These are phyloP conservation scores for Lophochroa leadbeateri DNA, from an alignment of 2,113 vertebrate genomes.

Conservation along the genomic window DNA sequence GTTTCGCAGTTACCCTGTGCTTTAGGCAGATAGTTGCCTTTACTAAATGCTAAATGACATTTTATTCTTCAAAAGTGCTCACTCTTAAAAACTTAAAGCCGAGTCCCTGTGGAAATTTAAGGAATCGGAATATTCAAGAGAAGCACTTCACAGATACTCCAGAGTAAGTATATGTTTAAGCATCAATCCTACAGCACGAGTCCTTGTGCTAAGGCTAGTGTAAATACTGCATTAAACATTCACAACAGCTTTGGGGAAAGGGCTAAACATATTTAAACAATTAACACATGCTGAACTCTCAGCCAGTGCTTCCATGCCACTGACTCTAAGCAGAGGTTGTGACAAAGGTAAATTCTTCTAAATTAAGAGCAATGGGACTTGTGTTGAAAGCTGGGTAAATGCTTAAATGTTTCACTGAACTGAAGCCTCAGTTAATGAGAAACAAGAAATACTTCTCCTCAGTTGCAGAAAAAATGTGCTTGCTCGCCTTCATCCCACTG, in stretches of 20 bases:
- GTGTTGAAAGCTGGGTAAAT: constrained; percentile 6
- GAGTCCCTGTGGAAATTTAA: neutral
- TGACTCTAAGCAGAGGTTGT: constrained; percentile 35
- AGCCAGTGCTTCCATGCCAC: constrained; percentile 7
- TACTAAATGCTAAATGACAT: constrained; percentile 17
- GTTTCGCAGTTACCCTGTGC: neutral
- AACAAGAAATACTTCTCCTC: constrained; percentile 26
- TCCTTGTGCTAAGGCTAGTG: constrained; percentile 39
- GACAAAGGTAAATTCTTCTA: constrained; percentile 59
- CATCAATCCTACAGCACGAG: neutral
- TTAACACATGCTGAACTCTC: constrained; percentile 52
- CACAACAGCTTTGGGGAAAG: constrained; percentile 59
- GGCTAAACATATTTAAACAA: constrained; percentile 58
- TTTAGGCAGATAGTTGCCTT: neutral
- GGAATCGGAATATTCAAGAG: neutral
- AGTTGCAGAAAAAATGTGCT: neutral
- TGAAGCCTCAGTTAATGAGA: constrained; percentile 31
- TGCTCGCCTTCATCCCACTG: neutral
- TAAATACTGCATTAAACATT: constrained; percentile 61
- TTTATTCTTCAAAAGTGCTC: neutral
- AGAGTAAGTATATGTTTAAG: constrained; percentile 16
- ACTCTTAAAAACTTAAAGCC: neutral
- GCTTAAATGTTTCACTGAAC: neutral
- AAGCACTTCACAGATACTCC: neutral
- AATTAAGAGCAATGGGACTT: constrained; percentile 49